A percentile compares a stretch with the other conserved stretches of the same genome.
These are phyloP conservation scores for Onychostoma macrolepis DNA, from an alignment of 2,113 vertebrate genomes.

Conservation along the genomic window DNA sequence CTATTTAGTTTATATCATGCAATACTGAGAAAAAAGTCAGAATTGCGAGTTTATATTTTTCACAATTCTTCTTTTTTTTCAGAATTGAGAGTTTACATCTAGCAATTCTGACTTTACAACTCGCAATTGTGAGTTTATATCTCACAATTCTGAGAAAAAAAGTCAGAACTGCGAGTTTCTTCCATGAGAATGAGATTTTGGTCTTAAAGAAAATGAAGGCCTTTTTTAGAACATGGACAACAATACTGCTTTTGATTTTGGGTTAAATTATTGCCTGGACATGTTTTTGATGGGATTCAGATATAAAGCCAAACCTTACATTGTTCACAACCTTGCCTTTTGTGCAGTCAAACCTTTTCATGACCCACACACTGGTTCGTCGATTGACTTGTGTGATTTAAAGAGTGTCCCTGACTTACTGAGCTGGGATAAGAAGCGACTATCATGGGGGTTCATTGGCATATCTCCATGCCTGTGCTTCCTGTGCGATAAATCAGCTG, in stretches of 20 bases:
- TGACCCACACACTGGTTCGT: constrained; percentile 23
- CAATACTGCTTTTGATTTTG: background rate
- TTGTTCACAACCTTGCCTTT: background rate
- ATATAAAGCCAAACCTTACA: background rate
- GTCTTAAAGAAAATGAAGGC: too few relatives aligned
- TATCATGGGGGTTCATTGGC: constrained; percentile 59
- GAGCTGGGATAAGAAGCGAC: constrained; percentile 50
- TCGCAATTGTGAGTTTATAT: too few relatives aligned
- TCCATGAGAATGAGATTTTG: too few relatives aligned
- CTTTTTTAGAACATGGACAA: too few relatives aligned
- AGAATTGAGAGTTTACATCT: too few relatives aligned
- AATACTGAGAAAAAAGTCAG: too few relatives aligned
- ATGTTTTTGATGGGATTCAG: background rate
- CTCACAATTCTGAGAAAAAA: too few relatives aligned
- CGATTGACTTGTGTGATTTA: constrained; percentile 59
- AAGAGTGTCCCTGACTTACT: constrained; percentile 64
- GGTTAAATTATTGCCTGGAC: background rate
- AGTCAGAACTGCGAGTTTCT: too few relatives aligned
- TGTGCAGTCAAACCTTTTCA: background rate
- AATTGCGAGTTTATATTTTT: too few relatives aligned
- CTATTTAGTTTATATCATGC: too few relatives aligned
- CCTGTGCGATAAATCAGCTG: constrained; percentile 65
- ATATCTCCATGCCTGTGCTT: constrained; percentile 61
- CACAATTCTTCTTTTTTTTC: too few relatives aligned
- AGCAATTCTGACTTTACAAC: too few relatives aligned